Conservation (phyloP, 2,888 invertebrate species). For the Maniola hyperantus region DNA sequence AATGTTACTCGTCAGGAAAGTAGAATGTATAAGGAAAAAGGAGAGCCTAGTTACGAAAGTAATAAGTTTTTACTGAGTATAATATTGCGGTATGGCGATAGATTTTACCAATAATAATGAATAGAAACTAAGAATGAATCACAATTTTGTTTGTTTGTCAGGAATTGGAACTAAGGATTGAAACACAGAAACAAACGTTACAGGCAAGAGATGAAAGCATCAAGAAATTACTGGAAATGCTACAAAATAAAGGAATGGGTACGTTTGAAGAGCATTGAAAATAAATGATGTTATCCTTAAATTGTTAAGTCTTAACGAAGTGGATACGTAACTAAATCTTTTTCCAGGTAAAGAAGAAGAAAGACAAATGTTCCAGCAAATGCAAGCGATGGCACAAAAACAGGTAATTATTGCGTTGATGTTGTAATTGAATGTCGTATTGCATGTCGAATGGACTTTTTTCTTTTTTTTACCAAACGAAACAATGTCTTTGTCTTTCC, state of each 20-base stretch:
- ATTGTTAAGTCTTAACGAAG: conserved; percentile 18
- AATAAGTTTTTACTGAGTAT: no score
- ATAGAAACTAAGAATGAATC: neutral
- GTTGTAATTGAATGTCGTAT: conserved; percentile 45
- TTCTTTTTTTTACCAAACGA: conserved; percentile 34
- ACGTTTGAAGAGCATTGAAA: conserved; percentile 64
- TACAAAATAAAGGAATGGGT: conserved; percentile 98
- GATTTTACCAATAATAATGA: no score
- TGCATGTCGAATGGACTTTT: conserved; percentile 54
- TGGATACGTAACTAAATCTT: conserved; percentile 47
- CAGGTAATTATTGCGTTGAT: conserved; percentile 86
- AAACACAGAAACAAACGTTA: conserved; percentile 98
- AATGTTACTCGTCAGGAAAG: no score
- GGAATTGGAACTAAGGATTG: conserved; percentile 97
- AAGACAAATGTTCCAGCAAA: conserved; percentile 97
- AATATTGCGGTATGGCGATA: no score
- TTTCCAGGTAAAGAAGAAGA: conserved; percentile 96
- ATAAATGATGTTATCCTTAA: neutral
- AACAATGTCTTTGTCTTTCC: conserved; percentile 55
- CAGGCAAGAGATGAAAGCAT: conserved; percentile 98
- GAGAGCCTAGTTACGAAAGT: no score
- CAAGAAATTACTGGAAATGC: conserved; percentile 98
- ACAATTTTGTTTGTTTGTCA: conserved; percentile 51
- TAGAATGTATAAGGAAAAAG: neutral
- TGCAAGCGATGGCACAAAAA: conserved; percentile 98